Evolutionary conservation across 2,888 invertebrate species (phyloP).

Genomic region (Acrobasis repandana): DNA sequence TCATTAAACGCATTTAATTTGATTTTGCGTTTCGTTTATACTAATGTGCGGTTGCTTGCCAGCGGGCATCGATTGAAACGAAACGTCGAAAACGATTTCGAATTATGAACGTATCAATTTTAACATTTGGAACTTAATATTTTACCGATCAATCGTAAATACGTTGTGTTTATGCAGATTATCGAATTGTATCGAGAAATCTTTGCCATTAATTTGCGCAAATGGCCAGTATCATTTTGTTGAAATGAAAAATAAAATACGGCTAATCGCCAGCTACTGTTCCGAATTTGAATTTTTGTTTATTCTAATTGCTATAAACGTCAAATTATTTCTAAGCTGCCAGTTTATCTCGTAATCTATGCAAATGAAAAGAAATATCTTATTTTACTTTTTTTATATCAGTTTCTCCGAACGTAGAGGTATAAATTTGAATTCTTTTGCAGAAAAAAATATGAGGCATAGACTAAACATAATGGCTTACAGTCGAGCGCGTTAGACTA

Average conservation of each 20-base stretch:
- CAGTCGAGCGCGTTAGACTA: conserved; percentile 17
- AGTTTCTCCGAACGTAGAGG: neutral
- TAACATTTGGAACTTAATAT: conserved; percentile 45
- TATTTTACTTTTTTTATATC: neutral
- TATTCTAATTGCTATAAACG: conserved; percentile 31
- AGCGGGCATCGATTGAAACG: conserved; percentile 45
- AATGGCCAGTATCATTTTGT: conserved; percentile 39
- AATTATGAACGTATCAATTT: conserved; percentile 65
- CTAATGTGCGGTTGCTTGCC: conserved; percentile 44
- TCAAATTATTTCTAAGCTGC: conserved; percentile 25
- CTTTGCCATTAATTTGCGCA: conserved; percentile 38
- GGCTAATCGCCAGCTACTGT: conserved; percentile 55
- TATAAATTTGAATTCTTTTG: conserved; percentile 20
- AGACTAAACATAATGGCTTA: conserved; percentile 25
- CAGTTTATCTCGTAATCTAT: conserved; percentile 26
- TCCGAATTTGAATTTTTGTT: conserved; percentile 40
- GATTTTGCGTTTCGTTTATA: conserved; percentile 57
- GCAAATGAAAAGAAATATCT: conserved; percentile 17
- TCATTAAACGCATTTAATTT: conserved; percentile 24
- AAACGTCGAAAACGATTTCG: conserved; percentile 53
- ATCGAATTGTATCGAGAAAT: conserved; percentile 45
- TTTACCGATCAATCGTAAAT: conserved; percentile 43
- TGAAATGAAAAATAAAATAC: conserved; percentile 41
- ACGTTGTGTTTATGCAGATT: conserved; percentile 46
- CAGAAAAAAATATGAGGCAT: conserved; percentile 19